Percentiles rank a stretch among this genome's conserved stretches.
Evolutionary conservation across 2,797 vertebrate genomes (phyloP).

Genomic region (Gallirallus australis): DNA sequence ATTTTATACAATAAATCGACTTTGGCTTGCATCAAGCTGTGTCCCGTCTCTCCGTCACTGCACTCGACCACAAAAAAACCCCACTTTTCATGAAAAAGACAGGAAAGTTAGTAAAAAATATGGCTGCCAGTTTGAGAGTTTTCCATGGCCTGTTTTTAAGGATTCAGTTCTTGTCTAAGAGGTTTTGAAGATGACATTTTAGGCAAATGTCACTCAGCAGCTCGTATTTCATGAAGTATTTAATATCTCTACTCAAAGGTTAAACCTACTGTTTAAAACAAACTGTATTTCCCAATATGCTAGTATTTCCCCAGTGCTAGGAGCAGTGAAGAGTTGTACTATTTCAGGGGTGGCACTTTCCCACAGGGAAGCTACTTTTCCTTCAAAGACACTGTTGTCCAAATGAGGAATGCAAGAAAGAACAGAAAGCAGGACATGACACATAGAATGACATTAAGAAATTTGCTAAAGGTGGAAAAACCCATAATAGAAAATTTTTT

Average conservation of each 20-base stretch:
- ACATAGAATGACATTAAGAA: background rate
- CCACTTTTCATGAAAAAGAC: background rate
- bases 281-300: background rate
- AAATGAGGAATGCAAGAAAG: background rate
- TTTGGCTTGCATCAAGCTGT: too few species aligned
- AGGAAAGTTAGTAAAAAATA: background rate
- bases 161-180: background rate
- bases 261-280: background rate
- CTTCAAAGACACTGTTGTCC: background rate
- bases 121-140: background rate
- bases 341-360: background rate
- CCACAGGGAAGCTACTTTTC: background rate
- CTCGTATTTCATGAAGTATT: background rate
- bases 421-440: background rate
- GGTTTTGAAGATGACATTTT: constrained; percentile 19
- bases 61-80: background rate
- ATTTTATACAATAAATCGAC: too few species aligned
- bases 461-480: background rate
- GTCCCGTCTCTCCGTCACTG: too few species aligned
- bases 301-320: background rate
- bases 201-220: constrained; percentile 2
- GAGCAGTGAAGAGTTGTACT: background rate
- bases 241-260: background rate
- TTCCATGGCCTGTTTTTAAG: background rate
- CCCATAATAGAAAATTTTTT: background rate